These are phyloP conservation scores for Formica exsecta DNA, from an alignment of 1,140 invertebrate genomes.

Conservation along the genomic window DNA sequence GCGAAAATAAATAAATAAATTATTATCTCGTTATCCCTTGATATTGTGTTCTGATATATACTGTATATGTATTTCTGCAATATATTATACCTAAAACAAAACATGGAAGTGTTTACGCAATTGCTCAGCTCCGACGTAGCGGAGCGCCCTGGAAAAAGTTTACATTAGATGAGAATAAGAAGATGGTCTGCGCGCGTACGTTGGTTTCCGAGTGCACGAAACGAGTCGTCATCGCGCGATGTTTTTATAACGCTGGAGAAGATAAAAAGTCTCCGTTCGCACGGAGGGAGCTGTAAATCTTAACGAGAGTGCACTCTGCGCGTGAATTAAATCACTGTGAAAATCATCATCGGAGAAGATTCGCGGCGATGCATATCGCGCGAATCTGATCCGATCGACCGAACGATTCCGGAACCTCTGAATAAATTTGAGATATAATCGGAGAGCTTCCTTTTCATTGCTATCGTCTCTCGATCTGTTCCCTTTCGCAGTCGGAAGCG, in stretches of 20 bases:
- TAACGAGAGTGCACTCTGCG: conserved; percentile 5
- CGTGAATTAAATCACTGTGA: conserved; percentile 2
- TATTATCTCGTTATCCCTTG: neutral
- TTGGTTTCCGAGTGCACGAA: neutral
- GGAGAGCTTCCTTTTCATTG: conserved; percentile 56
- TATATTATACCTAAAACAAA: neutral
- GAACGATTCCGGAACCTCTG: conserved; percentile 58
- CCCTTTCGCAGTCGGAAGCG: conserved; percentile 72
- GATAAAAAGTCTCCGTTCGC: neutral
- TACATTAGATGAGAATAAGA: neutral
- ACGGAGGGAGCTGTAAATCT: conserved; percentile 21
- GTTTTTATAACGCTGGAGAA: conserved; percentile 20
- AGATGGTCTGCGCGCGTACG: conserved; percentile 21
- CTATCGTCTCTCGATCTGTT: conserved; percentile 67
- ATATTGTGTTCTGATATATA: neutral
- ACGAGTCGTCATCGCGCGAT: conserved; percentile 15
- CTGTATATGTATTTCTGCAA: conserved; percentile 9
- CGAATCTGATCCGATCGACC: conserved; percentile 51
- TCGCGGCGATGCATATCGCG: conserved; percentile 7
- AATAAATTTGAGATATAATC: conserved; percentile 74
- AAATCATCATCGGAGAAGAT: conserved; percentile 24
- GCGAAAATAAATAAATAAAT: no score
- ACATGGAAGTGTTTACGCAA: conserved; percentile 32
- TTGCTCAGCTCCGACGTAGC: conserved; percentile 3
- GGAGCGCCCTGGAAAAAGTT: conserved; percentile 12